phyloP scores from a whole-genome alignment of 1,140 invertebrate genomes.

The Ctenoplectra terminalis region DNA sequence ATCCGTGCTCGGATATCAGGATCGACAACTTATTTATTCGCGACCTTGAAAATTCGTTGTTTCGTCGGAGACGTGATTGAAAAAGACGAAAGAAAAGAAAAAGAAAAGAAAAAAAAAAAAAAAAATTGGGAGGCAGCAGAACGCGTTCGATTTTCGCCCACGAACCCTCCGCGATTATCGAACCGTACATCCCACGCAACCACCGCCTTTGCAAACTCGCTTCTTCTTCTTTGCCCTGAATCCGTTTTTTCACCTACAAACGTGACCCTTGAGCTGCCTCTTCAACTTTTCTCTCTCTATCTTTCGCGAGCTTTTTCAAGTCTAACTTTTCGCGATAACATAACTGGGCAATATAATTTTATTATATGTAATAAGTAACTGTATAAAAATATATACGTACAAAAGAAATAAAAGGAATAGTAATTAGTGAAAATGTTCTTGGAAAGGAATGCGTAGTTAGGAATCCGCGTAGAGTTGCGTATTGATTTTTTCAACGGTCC shows the following conservation, averaged over 20 bases:
- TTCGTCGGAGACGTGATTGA: not conserved
- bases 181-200: conserved; percentile 70
- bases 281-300: not conserved
- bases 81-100: too few species aligned
- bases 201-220: conserved; percentile 56
- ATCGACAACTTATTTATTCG: not conserved
- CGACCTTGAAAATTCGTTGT: conserved; percentile 6
- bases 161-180: conserved; percentile 64
- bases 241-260: not conserved
- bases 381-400: too few species aligned
- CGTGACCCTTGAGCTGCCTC: not conserved
- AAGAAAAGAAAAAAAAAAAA: not conserved
- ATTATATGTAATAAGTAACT: too few species aligned
- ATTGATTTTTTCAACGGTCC: too few species aligned
- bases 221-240: conserved; percentile 30
- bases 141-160: conserved; percentile 59
- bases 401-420: too few species aligned
- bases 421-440: too few species aligned
- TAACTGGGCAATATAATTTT: too few species aligned
- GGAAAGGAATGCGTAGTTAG: too few species aligned
- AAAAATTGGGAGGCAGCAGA: conserved; percentile 5
- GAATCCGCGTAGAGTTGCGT: too few species aligned
- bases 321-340: too few species aligned
- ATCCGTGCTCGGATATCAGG: too few species aligned
- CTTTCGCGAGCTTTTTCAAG: not conserved